These are phyloP conservation scores for Bos taurus DNA, from an alignment of 2,113 vertebrate genomes.

Conservation along the genomic window DNA sequence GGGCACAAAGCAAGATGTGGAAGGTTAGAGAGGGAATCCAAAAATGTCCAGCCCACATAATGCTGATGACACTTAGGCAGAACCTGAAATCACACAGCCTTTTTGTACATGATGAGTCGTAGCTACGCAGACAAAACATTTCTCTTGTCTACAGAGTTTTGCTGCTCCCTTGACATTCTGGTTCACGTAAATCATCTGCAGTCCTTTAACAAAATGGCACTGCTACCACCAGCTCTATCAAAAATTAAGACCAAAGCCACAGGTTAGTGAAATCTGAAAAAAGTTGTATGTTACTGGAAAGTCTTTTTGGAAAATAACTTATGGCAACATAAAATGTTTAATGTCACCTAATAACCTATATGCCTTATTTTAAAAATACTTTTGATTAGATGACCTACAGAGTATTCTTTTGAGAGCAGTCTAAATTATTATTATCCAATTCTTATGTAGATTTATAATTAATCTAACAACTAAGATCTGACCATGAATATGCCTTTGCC, in stretches of 20 bases:
- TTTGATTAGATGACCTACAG: conserved; percentile 51
- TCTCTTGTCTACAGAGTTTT: conserved; percentile 11
- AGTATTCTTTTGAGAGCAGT: conserved; percentile 52
- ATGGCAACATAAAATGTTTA: conserved; percentile 49
- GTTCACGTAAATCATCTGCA: conserved; percentile 11
- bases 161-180: conserved; percentile 1
- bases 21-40: neutral
- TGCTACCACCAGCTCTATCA: neutral
- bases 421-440: conserved; percentile 73
- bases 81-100: neutral
- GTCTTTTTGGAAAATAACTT: conserved; percentile 45
- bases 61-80: neutral
- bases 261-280: conserved; percentile 44
- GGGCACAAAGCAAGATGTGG: neutral
- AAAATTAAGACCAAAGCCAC: conserved; percentile 33
- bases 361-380: conserved; percentile 59
- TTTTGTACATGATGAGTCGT: neutral
- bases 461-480: conserved; percentile 76
- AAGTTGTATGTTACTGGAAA: neutral
- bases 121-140: neutral
- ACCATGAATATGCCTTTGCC: conserved; percentile 75
- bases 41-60: neutral
- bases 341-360: conserved; percentile 57
- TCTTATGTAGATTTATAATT: conserved; percentile 75
- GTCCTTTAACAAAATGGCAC: conserved; percentile 31